phyloP scores from a whole-genome alignment of 2,888 invertebrate genomes.

The Nephrotoma guestfalica region DNA sequence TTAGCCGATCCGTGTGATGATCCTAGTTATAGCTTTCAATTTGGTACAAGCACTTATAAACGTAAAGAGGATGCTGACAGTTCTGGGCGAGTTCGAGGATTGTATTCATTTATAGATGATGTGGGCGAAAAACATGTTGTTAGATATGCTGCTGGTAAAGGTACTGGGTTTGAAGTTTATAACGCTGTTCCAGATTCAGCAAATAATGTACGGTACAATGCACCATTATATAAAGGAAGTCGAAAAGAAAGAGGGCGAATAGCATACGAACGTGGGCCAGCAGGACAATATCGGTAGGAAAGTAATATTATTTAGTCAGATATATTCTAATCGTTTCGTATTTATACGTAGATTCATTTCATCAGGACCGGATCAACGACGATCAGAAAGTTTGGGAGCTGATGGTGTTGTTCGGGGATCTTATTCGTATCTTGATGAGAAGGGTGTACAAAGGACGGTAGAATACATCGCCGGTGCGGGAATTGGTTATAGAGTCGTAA shows the following conservation, averaged over 20 bases:
- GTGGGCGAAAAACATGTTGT: slow-evolving; percentile 62
- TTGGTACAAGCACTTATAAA: slow-evolving; percentile 50
- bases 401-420: slow-evolving; percentile 59
- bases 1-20: slow-evolving; percentile 63
- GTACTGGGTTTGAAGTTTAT: slow-evolving; percentile 61
- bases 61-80: slow-evolving; percentile 51
- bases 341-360: slow-evolving; percentile 44
- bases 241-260: slow-evolving; percentile 49
- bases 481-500: slow-evolving; percentile 59
- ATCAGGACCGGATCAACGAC: slow-evolving; percentile 59
- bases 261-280: slow-evolving; percentile 53
- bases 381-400: slow-evolving; percentile 57
- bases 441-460: slow-evolving; percentile 60
- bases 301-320: not conserved
- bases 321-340: not conserved
- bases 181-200: slow-evolving; percentile 52
- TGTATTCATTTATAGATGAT: slow-evolving; percentile 59
- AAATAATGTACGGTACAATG: slow-evolving; percentile 45
- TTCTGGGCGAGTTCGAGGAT: slow-evolving; percentile 45
- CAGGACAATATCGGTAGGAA: slow-evolving; percentile 43
- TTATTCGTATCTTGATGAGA: slow-evolving; percentile 64
- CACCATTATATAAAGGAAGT: slow-evolving; percentile 45
- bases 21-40: slow-evolving; percentile 56
- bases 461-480: slow-evolving; percentile 66
- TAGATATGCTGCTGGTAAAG: slow-evolving; percentile 58